Conservation (phyloP, 2,888 invertebrate genomes). For the Rosalia funebris region DNA sequence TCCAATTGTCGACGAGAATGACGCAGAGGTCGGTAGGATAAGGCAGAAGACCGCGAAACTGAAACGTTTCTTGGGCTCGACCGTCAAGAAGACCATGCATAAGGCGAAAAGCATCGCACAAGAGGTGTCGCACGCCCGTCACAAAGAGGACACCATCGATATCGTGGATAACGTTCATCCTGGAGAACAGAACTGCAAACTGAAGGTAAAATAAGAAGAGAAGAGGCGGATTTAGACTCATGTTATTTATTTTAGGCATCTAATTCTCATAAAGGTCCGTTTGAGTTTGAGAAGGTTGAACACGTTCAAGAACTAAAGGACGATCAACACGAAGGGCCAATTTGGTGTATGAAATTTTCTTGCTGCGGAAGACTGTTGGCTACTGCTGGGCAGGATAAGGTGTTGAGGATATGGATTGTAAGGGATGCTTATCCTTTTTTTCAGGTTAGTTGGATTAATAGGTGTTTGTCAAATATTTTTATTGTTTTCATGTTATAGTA, state of each 20-base stretch:
- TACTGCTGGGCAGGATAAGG: conserved; percentile 96
- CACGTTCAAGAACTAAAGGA: conserved; percentile 80
- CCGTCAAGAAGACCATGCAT: conserved; percentile 90
- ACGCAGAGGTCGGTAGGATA: conserved; percentile 64
- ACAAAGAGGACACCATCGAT: conserved; percentile 87
- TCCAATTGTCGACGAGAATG: conserved; percentile 66
- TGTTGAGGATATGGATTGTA: conserved; percentile 94
- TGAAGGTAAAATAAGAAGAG: too few relatives aligned
- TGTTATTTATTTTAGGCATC: conserved; percentile 71
- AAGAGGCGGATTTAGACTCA: too few relatives aligned
- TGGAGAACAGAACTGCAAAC: conserved; percentile 83
- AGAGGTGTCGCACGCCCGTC: conserved; percentile 87
- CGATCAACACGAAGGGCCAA: conserved; percentile 88
- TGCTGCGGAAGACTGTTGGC: conserved; percentile 94
- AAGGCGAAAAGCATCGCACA: conserved; percentile 91
- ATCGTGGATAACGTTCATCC: conserved; percentile 84
- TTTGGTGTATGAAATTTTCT: conserved; percentile 99
- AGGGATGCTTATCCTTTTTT: conserved; percentile 91
- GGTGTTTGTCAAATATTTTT: too few relatives aligned
- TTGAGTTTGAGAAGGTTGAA: conserved; percentile 91
- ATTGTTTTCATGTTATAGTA: too few relatives aligned
- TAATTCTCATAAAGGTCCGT: conserved; percentile 95
- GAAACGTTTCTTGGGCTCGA: conserved; percentile 86
- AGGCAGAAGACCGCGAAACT: conserved; percentile 69
- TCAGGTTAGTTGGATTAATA: conserved; percentile 74